Conservation (phyloP, 2,888 invertebrate species). For the Philaethria dido region DNA sequence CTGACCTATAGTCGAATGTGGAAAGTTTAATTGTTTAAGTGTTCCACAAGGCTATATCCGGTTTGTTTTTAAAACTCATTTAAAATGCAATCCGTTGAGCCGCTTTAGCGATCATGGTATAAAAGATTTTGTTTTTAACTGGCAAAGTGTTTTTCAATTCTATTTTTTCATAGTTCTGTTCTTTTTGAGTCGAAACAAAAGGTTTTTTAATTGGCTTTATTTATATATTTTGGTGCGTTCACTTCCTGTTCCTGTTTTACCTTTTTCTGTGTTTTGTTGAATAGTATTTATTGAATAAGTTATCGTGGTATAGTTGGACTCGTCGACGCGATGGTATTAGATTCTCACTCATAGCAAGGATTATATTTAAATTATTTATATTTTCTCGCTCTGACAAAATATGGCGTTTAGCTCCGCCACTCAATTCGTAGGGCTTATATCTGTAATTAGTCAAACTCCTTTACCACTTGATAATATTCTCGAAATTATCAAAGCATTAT, state of each 20-base stretch:
- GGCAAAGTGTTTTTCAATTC: slow-evolving; percentile 14
- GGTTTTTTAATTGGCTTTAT: slow-evolving; percentile 12
- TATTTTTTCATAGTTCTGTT: slow-evolving; percentile 18
- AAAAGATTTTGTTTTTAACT: slow-evolving; percentile 21
- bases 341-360: too few species aligned
- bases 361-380: too few species aligned
- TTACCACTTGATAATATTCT: too few species aligned
- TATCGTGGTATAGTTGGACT: too few species aligned
- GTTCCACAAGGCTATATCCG: slow-evolving; percentile 30
- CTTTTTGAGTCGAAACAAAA: slow-evolving; percentile 8
- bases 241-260: neutral
- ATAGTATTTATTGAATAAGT: neutral
- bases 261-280: neutral
- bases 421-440: too few species aligned
- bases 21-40: slow-evolving; percentile 51
- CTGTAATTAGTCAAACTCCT: too few species aligned
- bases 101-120: slow-evolving; percentile 10
- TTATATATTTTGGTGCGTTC: neutral
- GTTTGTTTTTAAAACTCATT: slow-evolving; percentile 32
- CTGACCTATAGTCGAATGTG: slow-evolving; percentile 47
- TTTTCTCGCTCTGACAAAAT: too few species aligned
- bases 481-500: too few species aligned
- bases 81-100: slow-evolving; percentile 26
- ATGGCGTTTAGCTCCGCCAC: too few species aligned
- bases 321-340: too few species aligned